Base-by-base conservation (phyloP, 2,888 invertebrate species). In the Ichneumoninae sp. region DNA sequence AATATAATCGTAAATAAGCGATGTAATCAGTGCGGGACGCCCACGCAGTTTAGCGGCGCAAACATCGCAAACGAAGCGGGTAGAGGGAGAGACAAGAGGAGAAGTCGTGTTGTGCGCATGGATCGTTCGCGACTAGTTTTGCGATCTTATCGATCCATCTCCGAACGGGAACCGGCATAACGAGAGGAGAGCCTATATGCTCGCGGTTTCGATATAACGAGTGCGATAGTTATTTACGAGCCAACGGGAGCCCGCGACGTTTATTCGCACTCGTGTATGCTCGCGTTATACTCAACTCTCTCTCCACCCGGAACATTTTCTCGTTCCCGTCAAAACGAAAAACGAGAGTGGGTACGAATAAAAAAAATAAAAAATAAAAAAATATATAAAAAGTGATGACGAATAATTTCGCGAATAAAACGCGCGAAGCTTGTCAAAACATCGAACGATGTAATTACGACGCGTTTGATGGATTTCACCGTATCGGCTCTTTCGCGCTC, bases 121-220 rank as follows among this genome's bases (percentile, higher is more conserved):
- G 83, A 83, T 83, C 80, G 80, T 71, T 83, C 44, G 68, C 81
- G 73, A 84, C 83, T 84, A 81, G 77, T 78, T 81, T 84, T 77
- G 19, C 77, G 73, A 84, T 84, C 83, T 84, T 84, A 84, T 84
- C 83, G 83, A 81, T 84, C 71, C 60, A 77, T 84, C 81, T 77
- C 73, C 54, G 50, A 6, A 74, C 69, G 54, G 30, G 22, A 40
- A 22, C 44, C 33, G 26, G 22, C 22, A 63, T 33, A 47, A 63
- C 57, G 65, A 22, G 74, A 75, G 44, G 83, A 70, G 57, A 70
- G 79, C 75, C 70, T 65, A 75, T 75, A 36, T 60, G 60, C 73
- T 77, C n/a, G 44, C 52, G 73, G 63, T 81, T 84, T 81, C 63
- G 77, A 77, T 81, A 77, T 77, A 73, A 83, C 81, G 63, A 81